Base-by-base conservation (phyloP, 2,888 invertebrate genomes). In the Scaptomyza parva region DNA sequence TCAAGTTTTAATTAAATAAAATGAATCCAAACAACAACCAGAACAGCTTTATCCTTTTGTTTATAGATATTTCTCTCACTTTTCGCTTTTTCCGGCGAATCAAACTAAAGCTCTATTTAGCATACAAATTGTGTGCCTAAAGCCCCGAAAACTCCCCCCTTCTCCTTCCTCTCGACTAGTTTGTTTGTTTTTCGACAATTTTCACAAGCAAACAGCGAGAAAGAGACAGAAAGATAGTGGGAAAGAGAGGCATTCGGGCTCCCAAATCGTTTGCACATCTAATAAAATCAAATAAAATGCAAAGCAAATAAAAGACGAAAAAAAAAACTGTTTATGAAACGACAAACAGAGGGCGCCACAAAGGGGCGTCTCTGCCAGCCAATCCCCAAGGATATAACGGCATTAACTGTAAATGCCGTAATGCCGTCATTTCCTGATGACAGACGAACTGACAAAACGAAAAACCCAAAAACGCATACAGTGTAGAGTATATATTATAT, bases 361-460 rank as follows among this genome's bases (percentile, higher is more conserved):
- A 30, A 17, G 45, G 22, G 45, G 45, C 45, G 47, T n/a, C n/a
- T 17, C 3, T 58, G 37, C 43, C 62, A 52, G 51, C 84, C 84
- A 83, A 78, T 84, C 81, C 86, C 84, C 50, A 68, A 77, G 84
- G 67, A 86, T 79, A 84, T 86, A 77, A 79, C 71, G 84, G 86
- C 86, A 86, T 84, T 86, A 86, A 75, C 86, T 84, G 81, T 86
- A 86, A 86, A 86, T 78, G 82, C 81, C 67, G 64, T 86, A 83
- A 86, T 86, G 77, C 81, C 84, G 79, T 86, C 84, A 84, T 84
- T 84, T 86, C 79, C 86, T 71, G 82, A 68, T 84, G 84, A 79
- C 84, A 82, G 80, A 51, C 68, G 2, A 11, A 11, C 22, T 41
- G 64, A 68, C 71, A 70, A 78, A 74, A 47, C 67, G 44, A 45